phyloP scores from a whole-genome alignment of 2,797 vertebrate species.

The Sciurus vulgaris region DNA sequence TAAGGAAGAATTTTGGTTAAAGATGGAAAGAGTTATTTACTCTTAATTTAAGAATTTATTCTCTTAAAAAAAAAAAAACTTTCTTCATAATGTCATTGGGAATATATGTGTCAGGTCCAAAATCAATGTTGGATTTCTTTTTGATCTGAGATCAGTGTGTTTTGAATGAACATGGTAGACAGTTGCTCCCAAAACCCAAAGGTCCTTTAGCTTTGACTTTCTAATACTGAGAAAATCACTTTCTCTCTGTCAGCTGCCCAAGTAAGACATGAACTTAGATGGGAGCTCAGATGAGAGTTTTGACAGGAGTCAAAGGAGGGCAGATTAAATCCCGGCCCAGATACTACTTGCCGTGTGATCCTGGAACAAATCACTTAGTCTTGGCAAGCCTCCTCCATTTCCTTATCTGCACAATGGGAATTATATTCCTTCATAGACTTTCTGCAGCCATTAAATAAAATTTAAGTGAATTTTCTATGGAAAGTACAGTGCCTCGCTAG shows the following conservation, averaged over 20 bases:
- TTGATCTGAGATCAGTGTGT: conserved; percentile 81
- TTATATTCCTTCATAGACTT: neutral
- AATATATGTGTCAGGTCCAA: conserved; percentile 62
- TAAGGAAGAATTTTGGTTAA: conserved; percentile 60
- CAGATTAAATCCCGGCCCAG: neutral
- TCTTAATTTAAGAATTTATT: conserved; percentile 65
- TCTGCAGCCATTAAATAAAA: neutral
- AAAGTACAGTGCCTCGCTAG: neutral
- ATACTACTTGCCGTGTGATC: neutral
- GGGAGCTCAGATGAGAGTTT: neutral
- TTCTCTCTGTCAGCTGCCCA: neutral
- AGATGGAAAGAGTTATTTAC: conserved; percentile 73
- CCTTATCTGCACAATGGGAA: neutral
- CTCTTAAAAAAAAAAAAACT: neutral
- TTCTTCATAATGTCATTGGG: conserved; percentile 64
- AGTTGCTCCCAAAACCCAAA: neutral
- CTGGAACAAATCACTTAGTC: neutral
- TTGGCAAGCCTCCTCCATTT: neutral
- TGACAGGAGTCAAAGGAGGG: neutral
- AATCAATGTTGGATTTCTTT: conserved; percentile 53
- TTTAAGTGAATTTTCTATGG: neutral
- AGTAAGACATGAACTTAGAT: neutral
- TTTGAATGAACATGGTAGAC: conserved; percentile 39
- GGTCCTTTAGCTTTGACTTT: conserved; percentile 31
- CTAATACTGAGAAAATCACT: conserved; percentile 20